Evolutionary conservation across 2,888 invertebrate species (phyloP).

Genomic region (Myathropa florea): DNA sequence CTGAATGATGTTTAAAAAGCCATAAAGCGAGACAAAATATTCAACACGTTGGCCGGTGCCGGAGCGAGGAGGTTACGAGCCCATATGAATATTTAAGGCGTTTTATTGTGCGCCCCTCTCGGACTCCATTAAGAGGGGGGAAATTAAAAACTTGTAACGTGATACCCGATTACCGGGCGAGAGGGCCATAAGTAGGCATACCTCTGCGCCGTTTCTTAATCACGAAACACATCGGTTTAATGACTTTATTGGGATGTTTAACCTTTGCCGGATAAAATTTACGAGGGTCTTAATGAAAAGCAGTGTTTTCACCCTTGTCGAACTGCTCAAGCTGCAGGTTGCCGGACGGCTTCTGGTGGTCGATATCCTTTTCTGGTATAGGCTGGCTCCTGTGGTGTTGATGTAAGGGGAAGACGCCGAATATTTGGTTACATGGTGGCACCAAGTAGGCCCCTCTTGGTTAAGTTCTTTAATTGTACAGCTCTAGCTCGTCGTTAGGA

Average conservation of each 20-base stretch:
- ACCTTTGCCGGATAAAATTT: slow-evolving; percentile 28
- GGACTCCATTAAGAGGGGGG: slow-evolving; percentile 35
- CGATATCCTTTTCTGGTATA: background rate
- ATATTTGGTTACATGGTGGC: too few relatives aligned
- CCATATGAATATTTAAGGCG: slow-evolving; percentile 50
- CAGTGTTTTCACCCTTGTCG: slow-evolving; percentile 23
- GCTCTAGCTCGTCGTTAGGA: too few relatives aligned
- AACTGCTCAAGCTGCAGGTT: background rate
- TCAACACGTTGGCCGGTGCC: slow-evolving; percentile 26
- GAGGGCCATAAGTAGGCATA: background rate
- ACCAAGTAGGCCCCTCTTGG: too few relatives aligned
- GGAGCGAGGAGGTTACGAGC: background rate
- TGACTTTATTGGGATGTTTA: slow-evolving; percentile 42
- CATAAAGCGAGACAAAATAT: slow-evolving; percentile 51
- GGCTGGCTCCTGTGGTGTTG: too few relatives aligned
- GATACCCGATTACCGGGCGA: slow-evolving; percentile 37
- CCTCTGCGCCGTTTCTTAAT: slow-evolving; percentile 29
- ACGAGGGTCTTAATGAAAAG: slow-evolving; percentile 10
- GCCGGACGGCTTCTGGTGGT: background rate
- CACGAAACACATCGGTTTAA: slow-evolving; percentile 42
- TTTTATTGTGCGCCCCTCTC: slow-evolving; percentile 36
- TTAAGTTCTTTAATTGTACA: too few relatives aligned
- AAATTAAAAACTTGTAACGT: slow-evolving; percentile 47
- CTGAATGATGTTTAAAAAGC: slow-evolving; percentile 58
- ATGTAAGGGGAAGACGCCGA: too few relatives aligned